phyloP scores from a whole-genome alignment of 92 coral and sea anemone species.

The Epizoanthus rinbou region DNA sequence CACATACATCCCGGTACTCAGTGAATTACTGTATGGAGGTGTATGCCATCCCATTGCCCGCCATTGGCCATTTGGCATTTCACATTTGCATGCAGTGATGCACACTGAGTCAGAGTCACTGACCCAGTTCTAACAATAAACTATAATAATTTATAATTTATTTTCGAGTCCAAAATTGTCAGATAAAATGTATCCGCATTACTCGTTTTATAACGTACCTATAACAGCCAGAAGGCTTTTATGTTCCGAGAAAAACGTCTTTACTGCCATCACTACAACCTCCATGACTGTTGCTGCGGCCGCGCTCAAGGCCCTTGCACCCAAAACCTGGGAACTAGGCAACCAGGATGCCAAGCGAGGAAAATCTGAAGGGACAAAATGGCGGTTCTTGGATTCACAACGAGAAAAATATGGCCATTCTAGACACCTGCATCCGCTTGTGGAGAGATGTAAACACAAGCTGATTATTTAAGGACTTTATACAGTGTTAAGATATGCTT shows the following conservation, averaged over 20 bases:
- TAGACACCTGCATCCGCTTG: not conserved
- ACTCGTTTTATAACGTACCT: not conserved
- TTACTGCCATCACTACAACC: not conserved
- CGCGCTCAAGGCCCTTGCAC: no score
- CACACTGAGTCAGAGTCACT: no score
- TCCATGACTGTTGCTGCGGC: not conserved
- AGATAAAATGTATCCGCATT: not conserved
- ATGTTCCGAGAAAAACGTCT: not conserved
- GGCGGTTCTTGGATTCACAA: slow-evolving; percentile 9
- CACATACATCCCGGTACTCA: not conserved
- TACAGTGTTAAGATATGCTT: not conserved
- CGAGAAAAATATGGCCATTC: not conserved
- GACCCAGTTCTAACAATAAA: no score
- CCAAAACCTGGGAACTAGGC: slow-evolving; percentile 28
- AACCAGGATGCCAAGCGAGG: not conserved
- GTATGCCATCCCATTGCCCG: no score
- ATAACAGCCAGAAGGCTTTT: slow-evolving; percentile 23
- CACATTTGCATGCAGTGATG: no score
- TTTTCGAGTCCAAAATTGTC: no score
- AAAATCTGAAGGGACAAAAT: not conserved
- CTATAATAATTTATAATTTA: no score
- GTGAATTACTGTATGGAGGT: no score
- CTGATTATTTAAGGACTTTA: not conserved
- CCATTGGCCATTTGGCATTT: no score
- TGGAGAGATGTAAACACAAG: slow-evolving; percentile 5